Conservation (phyloP, 2,113 vertebrate species). For the Oceanodroma tethys region DNA sequence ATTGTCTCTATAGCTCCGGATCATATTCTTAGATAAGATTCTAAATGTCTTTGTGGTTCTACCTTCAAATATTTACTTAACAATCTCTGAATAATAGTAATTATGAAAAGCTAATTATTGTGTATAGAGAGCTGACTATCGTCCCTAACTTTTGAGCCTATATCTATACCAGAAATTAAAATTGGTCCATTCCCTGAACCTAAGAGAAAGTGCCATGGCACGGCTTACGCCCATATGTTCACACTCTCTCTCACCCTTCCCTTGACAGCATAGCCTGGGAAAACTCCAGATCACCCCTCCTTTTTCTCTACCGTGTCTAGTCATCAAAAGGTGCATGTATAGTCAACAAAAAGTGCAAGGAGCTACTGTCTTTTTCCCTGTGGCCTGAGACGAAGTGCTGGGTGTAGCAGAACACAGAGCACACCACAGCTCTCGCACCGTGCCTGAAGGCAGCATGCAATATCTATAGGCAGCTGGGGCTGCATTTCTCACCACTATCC, state of each 20-base stretch:
- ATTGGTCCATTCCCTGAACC: neutral
- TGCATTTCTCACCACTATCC: neutral
- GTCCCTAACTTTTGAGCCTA: neutral
- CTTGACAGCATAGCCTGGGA: neutral
- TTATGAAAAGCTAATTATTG: neutral
- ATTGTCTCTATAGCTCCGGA: neutral
- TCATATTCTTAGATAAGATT: neutral
- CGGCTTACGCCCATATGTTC: rapidly evolving
- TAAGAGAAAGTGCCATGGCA: neutral
- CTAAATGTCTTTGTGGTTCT: neutral
- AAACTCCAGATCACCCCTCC: neutral
- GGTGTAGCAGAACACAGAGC: neutral
- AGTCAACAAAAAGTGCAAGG: neutral
- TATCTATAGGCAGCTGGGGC: neutral
- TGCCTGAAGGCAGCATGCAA: rapidly evolving
- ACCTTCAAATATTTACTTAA: neutral
- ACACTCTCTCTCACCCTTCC: neutral
- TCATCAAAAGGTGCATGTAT: neutral
- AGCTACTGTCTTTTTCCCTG: neutral
- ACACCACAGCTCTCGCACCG: rapidly evolving
- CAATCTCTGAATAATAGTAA: neutral
- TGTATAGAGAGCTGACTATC: neutral
- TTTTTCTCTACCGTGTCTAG: neutral
- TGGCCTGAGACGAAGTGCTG: rapidly evolving
- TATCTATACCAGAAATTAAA: neutral